These are phyloP conservation scores for Mastomys coucha DNA, from an alignment of 2,113 vertebrate genomes.

Conservation along the genomic window DNA sequence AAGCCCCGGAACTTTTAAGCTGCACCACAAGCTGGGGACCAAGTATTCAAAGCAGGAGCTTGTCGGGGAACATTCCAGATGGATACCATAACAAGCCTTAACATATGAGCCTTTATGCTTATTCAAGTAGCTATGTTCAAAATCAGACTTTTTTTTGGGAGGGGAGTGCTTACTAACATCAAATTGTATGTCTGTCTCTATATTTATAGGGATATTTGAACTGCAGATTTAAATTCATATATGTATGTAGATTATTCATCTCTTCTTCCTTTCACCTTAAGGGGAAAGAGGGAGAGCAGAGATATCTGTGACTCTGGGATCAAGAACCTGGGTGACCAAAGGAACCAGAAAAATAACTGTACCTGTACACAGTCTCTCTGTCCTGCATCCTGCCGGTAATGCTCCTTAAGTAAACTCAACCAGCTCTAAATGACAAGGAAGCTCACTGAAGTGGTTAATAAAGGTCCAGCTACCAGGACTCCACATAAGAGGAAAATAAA, in stretches of 20 bases:
- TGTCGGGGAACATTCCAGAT: not conserved
- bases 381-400: not conserved
- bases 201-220: not conserved
- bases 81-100: not conserved
- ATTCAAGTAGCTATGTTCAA: not conserved
- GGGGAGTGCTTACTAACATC: not conserved
- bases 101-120: not conserved
- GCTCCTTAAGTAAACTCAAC: not conserved
- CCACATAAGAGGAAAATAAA: not conserved
- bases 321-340: not conserved
- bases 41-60: not conserved
- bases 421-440: not conserved
- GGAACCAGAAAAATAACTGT: not conserved
- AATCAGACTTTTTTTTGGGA: not conserved
- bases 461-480: not conserved
- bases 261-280: not conserved
- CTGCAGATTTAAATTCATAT: not conserved
- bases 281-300: not conserved
- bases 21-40: not conserved
- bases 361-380: not conserved
- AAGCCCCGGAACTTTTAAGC: not conserved
- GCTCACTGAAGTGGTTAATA: not conserved
- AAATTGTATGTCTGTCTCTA: not conserved
- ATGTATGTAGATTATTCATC: not conserved
- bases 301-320: not conserved